Evolutionary conservation across 2,113 vertebrate species (phyloP).

Genomic region (Cochlearius cochlearius): DNA sequence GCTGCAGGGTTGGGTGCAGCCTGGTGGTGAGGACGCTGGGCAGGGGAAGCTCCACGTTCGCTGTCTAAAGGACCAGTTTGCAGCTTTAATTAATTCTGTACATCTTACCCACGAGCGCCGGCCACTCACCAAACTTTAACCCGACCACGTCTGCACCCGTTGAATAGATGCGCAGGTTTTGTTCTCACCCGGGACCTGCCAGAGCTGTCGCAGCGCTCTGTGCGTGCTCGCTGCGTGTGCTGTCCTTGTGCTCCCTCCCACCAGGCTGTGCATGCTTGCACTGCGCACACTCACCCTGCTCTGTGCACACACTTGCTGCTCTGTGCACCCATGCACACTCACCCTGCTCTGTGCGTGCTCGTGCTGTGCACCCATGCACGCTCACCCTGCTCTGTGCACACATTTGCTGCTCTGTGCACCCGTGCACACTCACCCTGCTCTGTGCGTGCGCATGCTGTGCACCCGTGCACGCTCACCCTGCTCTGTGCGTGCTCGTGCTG

Average conservation of each 20-base stretch:
- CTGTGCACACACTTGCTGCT: neutral
- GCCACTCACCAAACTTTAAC: neutral
- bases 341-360: neutral
- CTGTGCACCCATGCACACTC: neutral
- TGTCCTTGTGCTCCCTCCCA: neutral
- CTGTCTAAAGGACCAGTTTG: neutral
- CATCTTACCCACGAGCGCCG: neutral
- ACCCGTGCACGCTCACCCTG: too few species aligned
- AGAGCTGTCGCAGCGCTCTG: neutral
- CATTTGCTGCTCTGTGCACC: too few species aligned
- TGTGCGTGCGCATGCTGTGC: too few species aligned
- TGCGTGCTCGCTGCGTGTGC: accelerated
- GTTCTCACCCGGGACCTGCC: neutral
- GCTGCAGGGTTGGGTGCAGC: neutral
- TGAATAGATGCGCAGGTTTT: neutral
- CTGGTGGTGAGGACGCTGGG: neutral
- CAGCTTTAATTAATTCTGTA: neutral
- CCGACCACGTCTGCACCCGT: accelerated
- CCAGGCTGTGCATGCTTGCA: accelerated
- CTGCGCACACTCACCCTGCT: neutral
- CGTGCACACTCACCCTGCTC: neutral
- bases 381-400: neutral
- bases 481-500: neutral
- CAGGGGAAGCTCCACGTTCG: neutral
- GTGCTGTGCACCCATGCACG: too few species aligned